Percentiles rank a stretch among this genome's conserved stretches.
Evolutionary conservation across 2,113 vertebrate genomes (phyloP).

Genomic region (Ammodytes marinus): DNA sequence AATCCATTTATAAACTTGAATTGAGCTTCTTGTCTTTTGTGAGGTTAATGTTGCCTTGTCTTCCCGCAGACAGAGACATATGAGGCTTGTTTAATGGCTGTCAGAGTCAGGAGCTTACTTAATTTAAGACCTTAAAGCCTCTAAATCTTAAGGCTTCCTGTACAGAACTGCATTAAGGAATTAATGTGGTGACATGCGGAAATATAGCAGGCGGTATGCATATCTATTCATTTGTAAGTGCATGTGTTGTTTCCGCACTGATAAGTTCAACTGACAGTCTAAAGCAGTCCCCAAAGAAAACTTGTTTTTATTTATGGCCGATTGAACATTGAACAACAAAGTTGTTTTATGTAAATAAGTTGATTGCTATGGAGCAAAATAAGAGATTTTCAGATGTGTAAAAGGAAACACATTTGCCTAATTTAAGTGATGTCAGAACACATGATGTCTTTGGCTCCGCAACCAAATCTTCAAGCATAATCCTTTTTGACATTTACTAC

Average conservation of each 20-base stretch:
- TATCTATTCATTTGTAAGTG: conserved; percentile 24
- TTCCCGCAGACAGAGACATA: conserved; percentile 23
- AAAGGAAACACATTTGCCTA: background rate
- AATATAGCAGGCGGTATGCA: conserved; percentile 24
- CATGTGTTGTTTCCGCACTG: conserved; percentile 8
- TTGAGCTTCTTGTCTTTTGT: conserved; percentile 17
- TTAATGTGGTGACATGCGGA: conserved; percentile 57
- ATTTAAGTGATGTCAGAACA: conserved; percentile 6
- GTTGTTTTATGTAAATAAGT: background rate
- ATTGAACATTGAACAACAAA: background rate
- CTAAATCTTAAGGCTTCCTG: conserved; percentile 52
- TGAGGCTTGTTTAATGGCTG: conserved; percentile 43
- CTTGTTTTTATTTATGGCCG: background rate
- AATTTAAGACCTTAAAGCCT: conserved; percentile 62
- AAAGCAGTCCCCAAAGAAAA: background rate
- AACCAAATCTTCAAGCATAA: background rate
- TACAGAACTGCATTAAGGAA: conserved; percentile 65
- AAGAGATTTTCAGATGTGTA: background rate
- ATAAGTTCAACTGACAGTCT: conserved; percentile 9
- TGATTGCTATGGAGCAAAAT: background rate
- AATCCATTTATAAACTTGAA: conserved; percentile 35
- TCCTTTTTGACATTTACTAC: conserved; percentile 25
- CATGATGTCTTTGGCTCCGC: background rate
- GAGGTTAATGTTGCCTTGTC: conserved; percentile 19
- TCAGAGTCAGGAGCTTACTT: conserved; percentile 51